A percentile compares a stretch with the other conserved stretches of the same genome.
phyloP scores from a whole-genome alignment of 2,113 vertebrate genomes.

The rat (Rattus norvegicus) region GRCr8 NC_086020.1:49475501-49476000 shows the following conservation, averaged over 20 bases:
- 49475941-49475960: neutral
- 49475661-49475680: neutral
- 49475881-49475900: neutral
- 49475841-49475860: neutral
- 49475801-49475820: neutral
- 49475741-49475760: neutral
- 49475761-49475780: neutral
- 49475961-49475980: no score
- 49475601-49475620: neutral
- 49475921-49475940: neutral
- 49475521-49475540: neutral
- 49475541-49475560: neutral
- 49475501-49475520: neutral
- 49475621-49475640: neutral
- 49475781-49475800: neutral
- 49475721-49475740: neutral
- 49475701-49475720: neutral
- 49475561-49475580: neutral
- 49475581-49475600: neutral
- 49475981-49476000: no score
- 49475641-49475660: constrained; percentile 11
- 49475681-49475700: neutral
- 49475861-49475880: neutral
- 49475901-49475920: neutral
- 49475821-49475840: neutral